Evolutionary conservation across 2,113 vertebrate genomes (phyloP).

Genomic region (Vombatus ursinus): DNA sequence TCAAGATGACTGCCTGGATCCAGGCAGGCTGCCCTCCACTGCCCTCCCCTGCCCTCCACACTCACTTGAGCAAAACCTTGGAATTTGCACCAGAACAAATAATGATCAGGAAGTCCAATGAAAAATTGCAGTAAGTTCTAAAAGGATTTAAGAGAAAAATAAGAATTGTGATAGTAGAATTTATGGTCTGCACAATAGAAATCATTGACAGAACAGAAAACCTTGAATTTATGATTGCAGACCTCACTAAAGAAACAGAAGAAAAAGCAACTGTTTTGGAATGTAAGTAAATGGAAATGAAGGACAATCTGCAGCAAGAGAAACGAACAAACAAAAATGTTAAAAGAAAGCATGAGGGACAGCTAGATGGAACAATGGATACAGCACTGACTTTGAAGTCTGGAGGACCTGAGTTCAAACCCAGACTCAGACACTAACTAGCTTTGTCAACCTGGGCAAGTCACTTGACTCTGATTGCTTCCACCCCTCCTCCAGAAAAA

Average conservation of each 20-base stretch:
- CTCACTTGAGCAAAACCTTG: background rate
- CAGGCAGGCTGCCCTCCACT: background rate
- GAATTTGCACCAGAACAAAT: background rate
- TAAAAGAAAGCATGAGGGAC: background rate
- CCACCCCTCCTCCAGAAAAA: too few relatives aligned
- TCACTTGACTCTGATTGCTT: background rate
- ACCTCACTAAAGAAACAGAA: background rate
- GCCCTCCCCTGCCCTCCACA: too few relatives aligned
- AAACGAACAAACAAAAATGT: background rate
- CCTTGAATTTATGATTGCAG: background rate
- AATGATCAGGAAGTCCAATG: background rate
- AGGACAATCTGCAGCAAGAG: background rate
- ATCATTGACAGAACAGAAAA: background rate
- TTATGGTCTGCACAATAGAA: background rate
- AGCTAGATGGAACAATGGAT: too few relatives aligned
- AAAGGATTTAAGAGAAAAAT: background rate
- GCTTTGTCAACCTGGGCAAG: constrained; percentile 13
- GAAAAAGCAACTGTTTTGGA: background rate
- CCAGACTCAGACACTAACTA: background rate
- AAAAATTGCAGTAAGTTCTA: background rate
- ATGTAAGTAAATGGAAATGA: background rate
- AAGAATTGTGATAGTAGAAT: background rate
- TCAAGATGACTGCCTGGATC: background rate
- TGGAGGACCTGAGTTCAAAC: background rate
- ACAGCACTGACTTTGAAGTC: too few relatives aligned